Evolutionary conservation across 1,140 invertebrate species (phyloP).

Genomic region (Eubasilissa regina): DNA sequence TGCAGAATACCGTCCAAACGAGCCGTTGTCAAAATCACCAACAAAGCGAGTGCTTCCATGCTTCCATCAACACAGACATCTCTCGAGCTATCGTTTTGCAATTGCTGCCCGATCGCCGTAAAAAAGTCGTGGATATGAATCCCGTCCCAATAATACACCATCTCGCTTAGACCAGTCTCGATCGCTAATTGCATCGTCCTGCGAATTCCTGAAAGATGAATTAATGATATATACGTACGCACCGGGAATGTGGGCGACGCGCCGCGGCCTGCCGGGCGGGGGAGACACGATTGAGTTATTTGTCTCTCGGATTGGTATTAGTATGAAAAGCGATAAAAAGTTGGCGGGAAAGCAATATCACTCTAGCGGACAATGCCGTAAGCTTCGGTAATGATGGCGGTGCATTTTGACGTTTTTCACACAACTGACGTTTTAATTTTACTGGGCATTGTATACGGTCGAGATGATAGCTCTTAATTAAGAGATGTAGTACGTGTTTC

Average conservation of each 20-base stretch:
- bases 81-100: not conserved
- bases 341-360: not conserved
- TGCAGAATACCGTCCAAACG: too few relatives aligned
- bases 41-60: too few relatives aligned
- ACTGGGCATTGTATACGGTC: too few relatives aligned
- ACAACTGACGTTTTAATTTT: too few relatives aligned
- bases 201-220: slow-evolving; percentile 1
- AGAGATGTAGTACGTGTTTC: too few relatives aligned
- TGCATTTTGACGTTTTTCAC: not conserved
- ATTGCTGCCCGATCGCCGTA: not conserved
- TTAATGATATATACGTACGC: slow-evolving; percentile 12
- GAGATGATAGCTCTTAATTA: too few relatives aligned
- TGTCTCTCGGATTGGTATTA: slow-evolving; percentile 11
- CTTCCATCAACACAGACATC: too few relatives aligned
- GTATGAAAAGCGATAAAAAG: not conserved
- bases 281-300: slow-evolving; percentile 12
- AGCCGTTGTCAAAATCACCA: too few relatives aligned
- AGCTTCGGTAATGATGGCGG: slow-evolving; percentile 8
- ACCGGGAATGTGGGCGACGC: not conserved
- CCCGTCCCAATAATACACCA: not conserved
- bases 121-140: slow-evolving; percentile 12
- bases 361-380: slow-evolving; percentile 7
- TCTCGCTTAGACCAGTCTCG: slow-evolving; percentile 1
- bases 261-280: not conserved
- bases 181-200: slow-evolving; percentile 7